Conservation (phyloP, 2,888 invertebrate genomes). For the Trypoxylon attenuatum region DNA sequence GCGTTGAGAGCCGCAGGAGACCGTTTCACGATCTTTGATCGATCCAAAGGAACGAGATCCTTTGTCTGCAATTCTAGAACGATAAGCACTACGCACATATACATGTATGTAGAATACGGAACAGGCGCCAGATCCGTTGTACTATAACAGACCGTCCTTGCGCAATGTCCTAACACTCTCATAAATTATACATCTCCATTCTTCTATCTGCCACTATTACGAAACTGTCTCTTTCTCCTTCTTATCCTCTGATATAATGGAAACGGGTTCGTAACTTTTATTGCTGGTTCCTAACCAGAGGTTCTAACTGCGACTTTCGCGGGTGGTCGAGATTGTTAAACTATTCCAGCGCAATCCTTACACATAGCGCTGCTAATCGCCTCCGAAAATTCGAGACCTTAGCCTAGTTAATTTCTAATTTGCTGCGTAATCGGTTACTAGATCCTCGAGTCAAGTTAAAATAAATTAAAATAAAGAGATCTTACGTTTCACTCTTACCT, state of each 20-base stretch:
- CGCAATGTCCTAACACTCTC: slow-evolving; percentile 59
- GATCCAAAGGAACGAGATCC: slow-evolving; percentile 22
- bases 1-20: slow-evolving; percentile 33
- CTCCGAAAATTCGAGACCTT: no score
- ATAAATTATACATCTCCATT: slow-evolving; percentile 54
- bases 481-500: no score
- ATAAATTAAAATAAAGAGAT: no score
- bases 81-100: no score
- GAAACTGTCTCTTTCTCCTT: slow-evolving; percentile 25
- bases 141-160: slow-evolving; percentile 49
- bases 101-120: slow-evolving; percentile 63
- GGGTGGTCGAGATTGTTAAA: no score
- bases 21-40: slow-evolving; percentile 36
- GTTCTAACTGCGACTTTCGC: slow-evolving; percentile 43
- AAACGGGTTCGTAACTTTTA: slow-evolving; percentile 44
- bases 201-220: slow-evolving; percentile 25
- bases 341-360: no score
- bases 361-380: no score
- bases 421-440: slow-evolving; percentile 17
- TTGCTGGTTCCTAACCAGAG: slow-evolving; percentile 31
- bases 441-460: no score
- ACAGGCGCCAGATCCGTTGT: slow-evolving; percentile 54
- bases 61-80: no score
- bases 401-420: slow-evolving; percentile 18
- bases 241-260: no score